Evolutionary conservation across 2,113 vertebrate genomes (phyloP).

Genomic region (Campylomormyrus numenius): DNA sequence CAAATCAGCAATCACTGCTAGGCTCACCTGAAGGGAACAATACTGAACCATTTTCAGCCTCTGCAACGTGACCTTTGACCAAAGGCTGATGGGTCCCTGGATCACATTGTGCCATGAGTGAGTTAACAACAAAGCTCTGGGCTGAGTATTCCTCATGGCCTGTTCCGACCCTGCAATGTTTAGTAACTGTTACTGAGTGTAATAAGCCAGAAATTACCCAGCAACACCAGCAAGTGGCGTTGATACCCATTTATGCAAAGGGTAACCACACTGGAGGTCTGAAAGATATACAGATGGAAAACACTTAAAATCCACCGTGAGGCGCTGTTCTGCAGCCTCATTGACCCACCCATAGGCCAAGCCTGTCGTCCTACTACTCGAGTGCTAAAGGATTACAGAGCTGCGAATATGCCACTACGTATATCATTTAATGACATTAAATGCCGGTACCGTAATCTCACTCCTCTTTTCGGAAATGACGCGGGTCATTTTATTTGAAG

Average conservation of each 20-base stretch:
- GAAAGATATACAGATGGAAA: constrained; percentile 36
- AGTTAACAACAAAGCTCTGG: constrained; percentile 14
- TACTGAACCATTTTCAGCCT: neutral
- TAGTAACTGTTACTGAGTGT: constrained; percentile 47
- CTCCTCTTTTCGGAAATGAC: neutral
- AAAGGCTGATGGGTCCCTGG: neutral
- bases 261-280: constrained; percentile 48
- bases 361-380: constrained; percentile 32
- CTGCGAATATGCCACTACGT: constrained; percentile 19
- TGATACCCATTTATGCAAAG: constrained; percentile 2
- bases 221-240: constrained; percentile 51
- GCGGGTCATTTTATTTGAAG: neutral
- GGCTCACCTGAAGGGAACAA: neutral
- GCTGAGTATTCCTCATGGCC: constrained; percentile 31
- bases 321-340: constrained; percentile 35
- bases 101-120: neutral
- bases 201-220: constrained; percentile 50
- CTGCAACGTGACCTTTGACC: neutral
- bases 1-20: neutral
- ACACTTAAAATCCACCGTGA: constrained; percentile 25
- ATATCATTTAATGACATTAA: constrained; percentile 31
- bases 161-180: constrained; percentile 44
- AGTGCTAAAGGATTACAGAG: constrained; percentile 32
- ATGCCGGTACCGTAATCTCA: constrained; percentile 13
- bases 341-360: constrained; percentile 20